Conservation (phyloP, 2,797 vertebrate species). For the Sus cebifrons region DNA sequence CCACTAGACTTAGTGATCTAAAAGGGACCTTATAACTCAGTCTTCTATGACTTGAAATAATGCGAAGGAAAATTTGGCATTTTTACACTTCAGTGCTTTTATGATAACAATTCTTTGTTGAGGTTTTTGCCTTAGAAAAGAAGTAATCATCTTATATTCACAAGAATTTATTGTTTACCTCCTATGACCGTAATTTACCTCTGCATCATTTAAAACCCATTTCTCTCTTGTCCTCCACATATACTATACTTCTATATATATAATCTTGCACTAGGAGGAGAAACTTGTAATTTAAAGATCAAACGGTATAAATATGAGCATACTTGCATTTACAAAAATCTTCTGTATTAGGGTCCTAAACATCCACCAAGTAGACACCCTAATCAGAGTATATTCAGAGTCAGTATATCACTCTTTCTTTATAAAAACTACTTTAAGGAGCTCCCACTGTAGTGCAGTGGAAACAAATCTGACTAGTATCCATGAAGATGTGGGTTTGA, state of each 20-base stretch:
- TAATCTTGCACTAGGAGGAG: not conserved
- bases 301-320: not conserved
- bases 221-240: fast-evolving
- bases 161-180: not conserved
- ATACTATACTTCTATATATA: not conserved
- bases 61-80: not conserved
- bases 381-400: not conserved
- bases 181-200: not conserved
- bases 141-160: not conserved
- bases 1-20: not conserved
- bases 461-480: too few species aligned
- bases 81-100: not conserved
- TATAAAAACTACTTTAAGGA: not conserved
- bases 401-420: not conserved
- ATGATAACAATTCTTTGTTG: not conserved
- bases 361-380: not conserved
- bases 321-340: not conserved
- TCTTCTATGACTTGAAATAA: not conserved
- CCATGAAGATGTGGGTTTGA: too few species aligned
- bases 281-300: not conserved
- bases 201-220: not conserved
- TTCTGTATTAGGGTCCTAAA: not conserved
- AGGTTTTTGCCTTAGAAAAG: not conserved
- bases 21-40: not conserved
- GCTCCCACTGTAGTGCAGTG: too few species aligned